These are phyloP conservation scores for Hyposoter didymator DNA, from an alignment of 2,888 invertebrate species.

Conservation along the genomic window DNA sequence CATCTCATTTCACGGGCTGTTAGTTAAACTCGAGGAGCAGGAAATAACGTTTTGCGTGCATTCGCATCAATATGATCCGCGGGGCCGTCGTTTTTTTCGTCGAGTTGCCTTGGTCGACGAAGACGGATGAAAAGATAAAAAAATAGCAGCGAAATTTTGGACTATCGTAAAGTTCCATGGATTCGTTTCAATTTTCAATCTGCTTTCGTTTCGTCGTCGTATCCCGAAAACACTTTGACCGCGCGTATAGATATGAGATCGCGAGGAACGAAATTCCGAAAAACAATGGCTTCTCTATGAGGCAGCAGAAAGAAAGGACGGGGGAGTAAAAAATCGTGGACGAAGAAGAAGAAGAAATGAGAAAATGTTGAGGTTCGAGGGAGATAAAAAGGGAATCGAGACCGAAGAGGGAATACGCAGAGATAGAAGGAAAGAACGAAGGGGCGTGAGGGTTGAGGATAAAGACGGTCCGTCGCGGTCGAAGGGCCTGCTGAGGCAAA, in stretches of 20 bases:
- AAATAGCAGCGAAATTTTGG: conserved; percentile 7
- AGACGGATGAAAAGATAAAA: conserved; percentile 34
- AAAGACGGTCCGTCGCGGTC: conserved; percentile 63
- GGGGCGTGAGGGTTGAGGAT: conserved; percentile 56
- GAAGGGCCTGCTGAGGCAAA: conserved; percentile 52
- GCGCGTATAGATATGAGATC: not conserved
- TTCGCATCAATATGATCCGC: conserved; percentile 49
- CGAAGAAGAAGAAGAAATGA: conserved; percentile 38
- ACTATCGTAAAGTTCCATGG: not conserved
- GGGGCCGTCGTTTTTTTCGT: conserved; percentile 18
- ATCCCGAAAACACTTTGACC: not conserved
- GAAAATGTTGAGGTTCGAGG: conserved; percentile 67
- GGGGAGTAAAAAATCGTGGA: conserved; percentile 46
- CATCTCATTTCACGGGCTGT: conserved; percentile 66
- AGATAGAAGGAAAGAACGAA: conserved; percentile 28
- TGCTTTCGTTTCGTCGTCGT: not conserved
- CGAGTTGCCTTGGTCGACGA: not conserved
- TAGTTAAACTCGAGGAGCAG: conserved; percentile 58
- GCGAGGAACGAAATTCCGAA: not conserved
- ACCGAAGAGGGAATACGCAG: conserved; percentile 38
- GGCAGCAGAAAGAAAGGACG: conserved; percentile 45
- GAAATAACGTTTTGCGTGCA: conserved; percentile 52
- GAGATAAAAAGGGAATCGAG: conserved; percentile 47
- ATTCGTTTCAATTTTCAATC: not conserved
- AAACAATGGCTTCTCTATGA: conserved; percentile 25